These are phyloP conservation scores for Rhynchomys soricoides DNA, from an alignment of 2,113 vertebrate genomes.

Conservation along the genomic window DNA sequence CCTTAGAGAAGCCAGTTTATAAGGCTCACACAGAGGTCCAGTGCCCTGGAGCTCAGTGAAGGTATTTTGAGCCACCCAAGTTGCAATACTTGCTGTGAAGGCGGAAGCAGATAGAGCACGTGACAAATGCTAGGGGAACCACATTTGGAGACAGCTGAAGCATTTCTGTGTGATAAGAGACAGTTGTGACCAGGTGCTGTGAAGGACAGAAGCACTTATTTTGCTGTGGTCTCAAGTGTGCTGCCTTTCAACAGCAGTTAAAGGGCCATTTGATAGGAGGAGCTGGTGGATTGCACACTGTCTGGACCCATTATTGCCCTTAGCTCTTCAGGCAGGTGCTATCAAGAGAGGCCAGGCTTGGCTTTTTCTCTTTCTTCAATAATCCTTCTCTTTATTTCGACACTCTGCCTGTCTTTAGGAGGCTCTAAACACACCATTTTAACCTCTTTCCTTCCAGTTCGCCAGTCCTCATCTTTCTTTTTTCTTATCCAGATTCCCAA, in stretches of 20 bases:
- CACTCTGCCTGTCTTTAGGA: slow-evolving; percentile 15
- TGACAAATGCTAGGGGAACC: neutral
- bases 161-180: slow-evolving; percentile 79
- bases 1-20: neutral
- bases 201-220: slow-evolving; percentile 84
- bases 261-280: slow-evolving; percentile 80
- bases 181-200: slow-evolving; percentile 81
- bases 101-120: neutral
- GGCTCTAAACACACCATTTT: slow-evolving; percentile 28
- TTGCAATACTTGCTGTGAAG: slow-evolving; percentile 5
- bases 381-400: slow-evolving; percentile 63
- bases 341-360: slow-evolving; percentile 72
- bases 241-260: slow-evolving; percentile 83
- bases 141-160: slow-evolving; percentile 72
- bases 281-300: slow-evolving; percentile 77
- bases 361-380: slow-evolving; percentile 63
- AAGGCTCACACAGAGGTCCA: neutral
- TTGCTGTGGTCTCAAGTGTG: slow-evolving; percentile 78
- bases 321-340: slow-evolving; percentile 75
- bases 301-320: slow-evolving; percentile 81
- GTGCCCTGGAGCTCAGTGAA: neutral
- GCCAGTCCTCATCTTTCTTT: neutral
- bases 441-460: slow-evolving; percentile 50
- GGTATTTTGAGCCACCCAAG: neutral
- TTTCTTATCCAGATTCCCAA: neutral